These are phyloP conservation scores for Euclidia mi DNA, from an alignment of 2,888 invertebrate species.

Conservation along the genomic window DNA sequence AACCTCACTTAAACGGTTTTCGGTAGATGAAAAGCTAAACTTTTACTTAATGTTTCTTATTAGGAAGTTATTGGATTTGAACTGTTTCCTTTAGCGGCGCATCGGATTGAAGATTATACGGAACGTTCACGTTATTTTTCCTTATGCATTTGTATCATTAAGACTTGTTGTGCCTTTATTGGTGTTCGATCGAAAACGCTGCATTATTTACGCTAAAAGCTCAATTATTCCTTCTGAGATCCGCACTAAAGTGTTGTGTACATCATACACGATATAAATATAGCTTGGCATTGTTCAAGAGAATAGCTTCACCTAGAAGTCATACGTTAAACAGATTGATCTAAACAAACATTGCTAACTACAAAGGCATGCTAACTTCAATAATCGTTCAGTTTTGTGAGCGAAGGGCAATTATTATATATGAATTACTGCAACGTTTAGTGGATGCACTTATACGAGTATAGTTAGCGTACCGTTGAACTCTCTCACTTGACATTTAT, in stretches of 20 bases:
- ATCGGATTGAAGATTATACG: slow-evolving; percentile 13
- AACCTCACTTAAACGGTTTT: slow-evolving; percentile 75
- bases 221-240: too few relatives aligned
- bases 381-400: too few relatives aligned
- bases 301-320: too few relatives aligned
- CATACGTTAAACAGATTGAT: too few relatives aligned
- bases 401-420: too few relatives aligned
- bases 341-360: too few relatives aligned
- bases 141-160: neutral
- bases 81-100: slow-evolving; percentile 32
- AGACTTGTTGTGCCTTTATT: neutral
- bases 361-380: too few relatives aligned
- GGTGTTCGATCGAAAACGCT: too few relatives aligned
- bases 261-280: too few relatives aligned
- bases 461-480: slow-evolving; percentile 37
- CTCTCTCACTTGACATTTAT: slow-evolving; percentile 50
- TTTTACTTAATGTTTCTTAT: slow-evolving; percentile 65
- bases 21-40: slow-evolving; percentile 70
- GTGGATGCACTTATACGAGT: slow-evolving; percentile 20
- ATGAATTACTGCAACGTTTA: slow-evolving; percentile 23
- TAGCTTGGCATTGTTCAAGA: too few relatives aligned
- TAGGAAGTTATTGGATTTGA: slow-evolving; percentile 49
- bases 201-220: too few relatives aligned
- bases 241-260: too few relatives aligned
- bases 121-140: neutral